Conservation (phyloP, 64 coral and sea anemone genomes). For the Porites lutea region DNA sequence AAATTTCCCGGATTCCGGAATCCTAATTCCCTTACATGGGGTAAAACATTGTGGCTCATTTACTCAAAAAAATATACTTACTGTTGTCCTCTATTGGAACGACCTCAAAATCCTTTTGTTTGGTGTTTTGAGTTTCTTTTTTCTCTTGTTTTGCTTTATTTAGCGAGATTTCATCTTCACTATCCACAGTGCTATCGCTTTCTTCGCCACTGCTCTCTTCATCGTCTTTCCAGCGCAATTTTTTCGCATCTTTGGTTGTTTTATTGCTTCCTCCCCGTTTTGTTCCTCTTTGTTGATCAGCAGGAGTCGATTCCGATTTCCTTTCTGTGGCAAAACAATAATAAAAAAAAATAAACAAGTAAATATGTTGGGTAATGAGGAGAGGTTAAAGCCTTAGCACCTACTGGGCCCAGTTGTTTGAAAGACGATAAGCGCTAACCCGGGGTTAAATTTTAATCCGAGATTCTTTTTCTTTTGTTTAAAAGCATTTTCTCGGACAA, state of each 20-base stretch:
- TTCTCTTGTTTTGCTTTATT: slow-evolving; percentile 4
- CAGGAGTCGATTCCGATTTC: background rate
- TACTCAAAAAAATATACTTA: slow-evolving; percentile 3
- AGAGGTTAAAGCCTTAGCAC: no score
- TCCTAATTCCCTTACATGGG: no score
- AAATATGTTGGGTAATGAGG: background rate
- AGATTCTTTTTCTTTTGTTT: no score
- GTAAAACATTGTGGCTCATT: no score
- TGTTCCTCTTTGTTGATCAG: slow-evolving; percentile 1
- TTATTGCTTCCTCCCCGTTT: background rate
- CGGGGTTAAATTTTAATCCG: no score
- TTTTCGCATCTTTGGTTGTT: slow-evolving; percentile 14
- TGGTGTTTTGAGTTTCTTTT: background rate
- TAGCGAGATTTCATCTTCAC: slow-evolving; percentile 54
- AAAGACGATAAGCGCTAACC: no score
- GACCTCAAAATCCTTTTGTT: slow-evolving; percentile 65
- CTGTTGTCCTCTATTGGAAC: slow-evolving; percentile 68
- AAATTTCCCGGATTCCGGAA: no score
- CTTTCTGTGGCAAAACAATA: background rate
- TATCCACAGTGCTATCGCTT: slow-evolving; percentile 50
- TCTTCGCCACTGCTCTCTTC: slow-evolving; percentile 16
- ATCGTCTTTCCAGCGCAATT: background rate
- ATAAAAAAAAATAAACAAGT: background rate
- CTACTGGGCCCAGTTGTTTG: no score
- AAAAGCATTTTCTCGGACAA: no score